A percentile compares a stretch with the other conserved stretches of the same genome.
These are phyloP conservation scores for Sphyrna mokarran DNA, from an alignment of 2,113 vertebrate species.

Conservation along the genomic window DNA sequence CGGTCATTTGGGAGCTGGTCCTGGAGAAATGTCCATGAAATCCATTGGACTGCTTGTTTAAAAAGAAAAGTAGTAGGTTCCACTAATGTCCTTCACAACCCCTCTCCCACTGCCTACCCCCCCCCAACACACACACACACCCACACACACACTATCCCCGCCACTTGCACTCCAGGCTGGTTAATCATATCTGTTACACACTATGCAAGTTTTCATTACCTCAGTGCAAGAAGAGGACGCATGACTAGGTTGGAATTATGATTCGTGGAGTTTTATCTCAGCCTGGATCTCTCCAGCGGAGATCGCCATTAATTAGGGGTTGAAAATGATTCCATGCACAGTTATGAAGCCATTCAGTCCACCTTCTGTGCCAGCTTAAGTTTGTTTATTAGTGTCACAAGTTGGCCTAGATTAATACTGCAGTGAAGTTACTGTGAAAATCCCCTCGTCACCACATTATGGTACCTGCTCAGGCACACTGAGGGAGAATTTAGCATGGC, in stretches of 20 bases:
- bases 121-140: too few species aligned
- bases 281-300: not conserved
- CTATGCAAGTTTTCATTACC: not conserved
- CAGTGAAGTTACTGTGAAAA: too few species aligned
- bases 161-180: too few species aligned
- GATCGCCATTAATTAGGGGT: not conserved
- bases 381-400: too few species aligned
- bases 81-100: not conserved
- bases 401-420: too few species aligned
- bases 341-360: not conserved
- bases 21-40: not conserved
- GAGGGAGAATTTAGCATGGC: too few species aligned
- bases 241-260: not conserved
- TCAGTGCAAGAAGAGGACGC: not conserved
- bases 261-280: not conserved
- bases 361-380: not conserved
- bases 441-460: too few species aligned
- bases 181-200: too few species aligned
- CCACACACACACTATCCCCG: too few species aligned
- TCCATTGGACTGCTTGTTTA: not conserved
- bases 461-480: too few species aligned
- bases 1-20: too few species aligned
- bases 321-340: not conserved
- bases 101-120: too few species aligned
- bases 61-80: not conserved